A percentile compares a stretch with the other conserved stretches of the same genome.
phyloP scores from a whole-genome alignment of 2,888 invertebrate genomes.

The Pegoplata infirma region DNA sequence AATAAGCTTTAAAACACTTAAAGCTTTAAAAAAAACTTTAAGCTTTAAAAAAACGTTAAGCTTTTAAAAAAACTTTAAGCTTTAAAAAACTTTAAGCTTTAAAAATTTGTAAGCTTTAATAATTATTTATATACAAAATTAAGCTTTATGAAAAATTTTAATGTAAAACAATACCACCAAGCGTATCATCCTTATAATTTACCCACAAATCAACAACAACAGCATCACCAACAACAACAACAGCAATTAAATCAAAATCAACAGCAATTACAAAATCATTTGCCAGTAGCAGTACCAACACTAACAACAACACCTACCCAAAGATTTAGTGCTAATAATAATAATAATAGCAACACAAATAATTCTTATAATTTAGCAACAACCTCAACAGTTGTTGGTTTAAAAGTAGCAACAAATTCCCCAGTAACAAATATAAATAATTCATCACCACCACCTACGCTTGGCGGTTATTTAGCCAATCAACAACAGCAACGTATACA shows the following conservation, averaged over 20 bases:
- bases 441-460: slow-evolving; percentile 55
- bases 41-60: slow-evolving; percentile 22
- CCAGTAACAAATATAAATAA: slow-evolving; percentile 6
- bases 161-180: slow-evolving; percentile 61
- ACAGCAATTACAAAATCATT: slow-evolving; percentile 41
- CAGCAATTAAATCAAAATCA: background rate
- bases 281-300: background rate
- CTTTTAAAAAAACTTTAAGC: slow-evolving; percentile 4
- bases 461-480: slow-evolving; percentile 60
- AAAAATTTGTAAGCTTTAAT: too few relatives aligned
- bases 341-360: slow-evolving; percentile 11
- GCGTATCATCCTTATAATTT: slow-evolving; percentile 60
- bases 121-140: slow-evolving; percentile 39
- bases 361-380: slow-evolving; percentile 23
- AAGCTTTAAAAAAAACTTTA: background rate
- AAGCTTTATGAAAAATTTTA: slow-evolving; percentile 63
- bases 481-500: slow-evolving; percentile 58
- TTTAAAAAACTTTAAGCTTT: background rate
- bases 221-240: slow-evolving; percentile 14
- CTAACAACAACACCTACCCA: slow-evolving; percentile 5
- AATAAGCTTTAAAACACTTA: background rate
- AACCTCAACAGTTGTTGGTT: background rate
- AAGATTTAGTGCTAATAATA: too few relatives aligned
- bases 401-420: slow-evolving; percentile 15
- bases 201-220: slow-evolving; percentile 34